Conservation (phyloP, 2,797 vertebrate genomes). For the Dendrocincla fuliginosa region DNA sequence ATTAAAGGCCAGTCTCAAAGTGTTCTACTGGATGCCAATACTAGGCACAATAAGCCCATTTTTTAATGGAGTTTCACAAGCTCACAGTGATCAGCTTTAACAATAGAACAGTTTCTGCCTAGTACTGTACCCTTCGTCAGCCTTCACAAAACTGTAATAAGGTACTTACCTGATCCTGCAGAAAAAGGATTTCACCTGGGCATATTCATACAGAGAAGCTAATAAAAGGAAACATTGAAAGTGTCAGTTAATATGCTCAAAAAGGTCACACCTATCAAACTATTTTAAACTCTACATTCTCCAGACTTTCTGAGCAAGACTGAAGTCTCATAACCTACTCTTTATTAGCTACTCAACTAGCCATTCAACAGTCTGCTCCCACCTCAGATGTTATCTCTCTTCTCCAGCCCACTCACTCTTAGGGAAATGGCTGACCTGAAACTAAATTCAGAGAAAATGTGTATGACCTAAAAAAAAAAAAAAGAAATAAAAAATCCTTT, state of each 20-base stretch:
- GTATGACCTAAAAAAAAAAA: neutral
- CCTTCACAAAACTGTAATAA: neutral
- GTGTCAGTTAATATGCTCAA: neutral
- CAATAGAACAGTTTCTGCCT: neutral
- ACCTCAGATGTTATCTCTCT: neutral
- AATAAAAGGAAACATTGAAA: slow-evolving; percentile 35
- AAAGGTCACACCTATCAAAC: neutral
- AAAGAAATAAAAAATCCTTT: neutral
- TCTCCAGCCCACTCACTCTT: neutral
- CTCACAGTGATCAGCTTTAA: neutral
- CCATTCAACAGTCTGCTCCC: neutral
- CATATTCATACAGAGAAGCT: slow-evolving; percentile 79
- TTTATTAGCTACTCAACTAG: neutral
- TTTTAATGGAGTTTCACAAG: neutral
- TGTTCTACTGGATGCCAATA: neutral
- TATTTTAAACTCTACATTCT: neutral
- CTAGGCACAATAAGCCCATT: neutral
- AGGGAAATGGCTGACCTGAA: neutral
- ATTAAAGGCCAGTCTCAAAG: neutral
- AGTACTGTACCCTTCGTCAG: neutral
- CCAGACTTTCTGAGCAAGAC: neutral
- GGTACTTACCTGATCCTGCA: slow-evolving; percentile 87
- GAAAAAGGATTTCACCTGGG: slow-evolving; percentile 93
- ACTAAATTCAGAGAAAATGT: neutral
- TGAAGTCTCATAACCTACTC: neutral